These are phyloP conservation scores for Xylocopa sonorina DNA, from an alignment of 1,140 invertebrate species.

Conservation along the genomic window DNA sequence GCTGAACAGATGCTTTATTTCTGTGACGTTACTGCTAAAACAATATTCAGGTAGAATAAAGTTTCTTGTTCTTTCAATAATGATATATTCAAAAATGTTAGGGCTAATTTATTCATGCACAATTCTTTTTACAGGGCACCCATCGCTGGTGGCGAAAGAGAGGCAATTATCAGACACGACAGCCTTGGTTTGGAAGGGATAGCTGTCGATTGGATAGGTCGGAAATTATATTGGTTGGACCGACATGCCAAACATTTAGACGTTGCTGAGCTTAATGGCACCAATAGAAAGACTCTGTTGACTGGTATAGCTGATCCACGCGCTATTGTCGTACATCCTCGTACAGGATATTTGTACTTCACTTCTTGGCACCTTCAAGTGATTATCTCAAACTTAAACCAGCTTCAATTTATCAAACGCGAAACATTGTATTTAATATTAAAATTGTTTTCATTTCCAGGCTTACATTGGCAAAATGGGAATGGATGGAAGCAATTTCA, in stretches of 20 bases:
- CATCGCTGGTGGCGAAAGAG: constrained; percentile 83
- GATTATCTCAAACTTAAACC: constrained; percentile 1
- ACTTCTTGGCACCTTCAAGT: constrained; percentile 95
- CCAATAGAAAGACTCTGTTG: constrained; percentile 93
- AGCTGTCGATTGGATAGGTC: constrained; percentile 97
- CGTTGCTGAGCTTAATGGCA: constrained; percentile 96
- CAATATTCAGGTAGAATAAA: constrained; percentile 87
- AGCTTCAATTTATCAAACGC: background rate
- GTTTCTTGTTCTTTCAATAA: background rate
- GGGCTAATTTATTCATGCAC: background rate
- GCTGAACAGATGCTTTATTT: constrained; percentile 93
- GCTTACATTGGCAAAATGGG: constrained; percentile 99
- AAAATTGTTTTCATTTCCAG: constrained; percentile 76
- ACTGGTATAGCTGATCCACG: constrained; percentile 95
- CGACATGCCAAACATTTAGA: constrained; percentile 96
- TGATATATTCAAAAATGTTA: background rate
- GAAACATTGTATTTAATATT: background rate
- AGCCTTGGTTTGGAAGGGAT: constrained; percentile 98
- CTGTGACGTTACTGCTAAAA: constrained; percentile 97
- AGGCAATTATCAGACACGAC: constrained; percentile 95
- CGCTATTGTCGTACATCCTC: constrained; percentile 97
- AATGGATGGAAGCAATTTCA: constrained; percentile 97
- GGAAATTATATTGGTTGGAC: constrained; percentile 99
- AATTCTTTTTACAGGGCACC: constrained; percentile 68
- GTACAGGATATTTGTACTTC: constrained; percentile 96